These are phyloP conservation scores for Danio kyathit DNA, from an alignment of 2,797 vertebrate genomes.

Conservation along the genomic window DNA sequence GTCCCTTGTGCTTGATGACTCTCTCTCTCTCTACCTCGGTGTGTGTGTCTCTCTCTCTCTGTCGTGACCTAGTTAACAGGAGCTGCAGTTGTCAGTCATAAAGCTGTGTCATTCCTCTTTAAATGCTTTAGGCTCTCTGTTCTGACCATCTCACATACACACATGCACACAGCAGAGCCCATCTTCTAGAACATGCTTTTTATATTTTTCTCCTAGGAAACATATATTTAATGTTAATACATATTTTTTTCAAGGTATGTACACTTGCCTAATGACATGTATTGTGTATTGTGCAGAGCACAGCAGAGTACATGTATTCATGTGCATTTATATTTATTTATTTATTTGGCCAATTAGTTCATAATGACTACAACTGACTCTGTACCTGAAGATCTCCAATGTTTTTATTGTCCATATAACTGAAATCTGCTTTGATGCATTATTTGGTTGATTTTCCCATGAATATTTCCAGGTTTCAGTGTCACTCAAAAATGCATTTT, in stretches of 20 bases:
- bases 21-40: slow-evolving; percentile 5
- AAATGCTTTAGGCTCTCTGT: slow-evolving; percentile 55
- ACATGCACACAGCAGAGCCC: background rate
- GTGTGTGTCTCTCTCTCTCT: background rate
- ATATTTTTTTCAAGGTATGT: background rate
- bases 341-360: background rate
- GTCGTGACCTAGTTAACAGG: slow-evolving; percentile 67
- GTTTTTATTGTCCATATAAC: background rate
- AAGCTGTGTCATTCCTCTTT: slow-evolving; percentile 60
- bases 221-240: background rate
- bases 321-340: background rate
- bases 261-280: background rate
- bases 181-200: slow-evolving; percentile 10
- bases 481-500: background rate
- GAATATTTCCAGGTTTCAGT: background rate
- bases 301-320: background rate
- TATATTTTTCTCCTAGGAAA: slow-evolving; percentile 35
- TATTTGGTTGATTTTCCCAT: background rate
- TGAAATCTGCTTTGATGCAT: background rate
- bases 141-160: slow-evolving; percentile 51
- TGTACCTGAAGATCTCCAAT: background rate
- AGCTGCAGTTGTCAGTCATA: slow-evolving; percentile 70
- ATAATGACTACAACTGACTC: background rate
- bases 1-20: slow-evolving; percentile 8
- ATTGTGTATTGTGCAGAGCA: background rate